Evolutionary conservation across 23 tunicate species (phyloP).

Genomic region (Oikopleura vanhoeffeni): DNA sequence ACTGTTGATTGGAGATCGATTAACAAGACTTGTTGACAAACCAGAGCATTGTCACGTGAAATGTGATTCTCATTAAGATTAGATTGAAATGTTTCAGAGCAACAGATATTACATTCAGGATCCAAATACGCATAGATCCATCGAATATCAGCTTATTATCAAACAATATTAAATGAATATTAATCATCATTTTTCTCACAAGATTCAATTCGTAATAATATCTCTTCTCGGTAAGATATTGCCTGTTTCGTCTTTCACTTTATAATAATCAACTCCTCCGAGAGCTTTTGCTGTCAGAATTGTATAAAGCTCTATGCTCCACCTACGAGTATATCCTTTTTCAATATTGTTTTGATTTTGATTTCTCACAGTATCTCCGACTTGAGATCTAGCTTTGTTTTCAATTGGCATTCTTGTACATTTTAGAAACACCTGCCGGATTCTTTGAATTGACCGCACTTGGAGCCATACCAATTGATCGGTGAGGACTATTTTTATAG

Average conservation of each 20-base stretch:
- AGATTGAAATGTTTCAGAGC: too few species aligned
- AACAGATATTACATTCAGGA: too few species aligned
- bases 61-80: too few species aligned
- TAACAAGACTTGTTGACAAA: background rate
- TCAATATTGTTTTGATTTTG: too few species aligned
- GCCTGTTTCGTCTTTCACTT: background rate
- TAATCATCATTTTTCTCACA: background rate
- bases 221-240: background rate
- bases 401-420: background rate
- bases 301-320: background rate
- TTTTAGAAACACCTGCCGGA: background rate
- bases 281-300: background rate
- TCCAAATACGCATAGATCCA: too few species aligned
- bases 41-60: background rate
- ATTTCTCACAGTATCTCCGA: background rate
- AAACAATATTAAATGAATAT: background rate
- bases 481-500: background rate
- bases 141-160: too few species aligned
- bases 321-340: background rate
- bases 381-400: background rate
- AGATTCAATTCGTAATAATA: conserved; percentile 12
- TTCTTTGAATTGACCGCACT: background rate
- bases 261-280: background rate
- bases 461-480: conserved; percentile 16
- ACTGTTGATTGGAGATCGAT: background rate